These are phyloP conservation scores for Notarius quadriscutis DNA, from an alignment of 2,113 vertebrate genomes.

Conservation along the genomic window DNA sequence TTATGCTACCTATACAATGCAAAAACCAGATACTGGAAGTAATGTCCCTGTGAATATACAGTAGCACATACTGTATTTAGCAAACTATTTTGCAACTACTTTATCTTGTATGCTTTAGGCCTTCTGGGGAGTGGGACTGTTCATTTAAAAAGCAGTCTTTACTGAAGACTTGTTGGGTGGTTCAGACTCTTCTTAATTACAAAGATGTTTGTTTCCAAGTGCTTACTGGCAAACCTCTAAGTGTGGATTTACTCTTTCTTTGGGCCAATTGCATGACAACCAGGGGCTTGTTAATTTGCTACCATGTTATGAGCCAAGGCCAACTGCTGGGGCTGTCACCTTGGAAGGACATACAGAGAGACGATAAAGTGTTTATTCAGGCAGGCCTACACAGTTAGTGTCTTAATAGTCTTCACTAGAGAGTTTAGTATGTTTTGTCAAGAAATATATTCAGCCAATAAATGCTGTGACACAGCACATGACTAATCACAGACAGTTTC, in stretches of 20 bases:
- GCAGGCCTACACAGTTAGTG: neutral
- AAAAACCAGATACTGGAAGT: neutral
- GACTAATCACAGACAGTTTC: neutral
- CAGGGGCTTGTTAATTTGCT: constrained; percentile 68
- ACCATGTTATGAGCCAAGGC: constrained; percentile 61
- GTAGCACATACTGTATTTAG: neutral
- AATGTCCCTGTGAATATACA: neutral
- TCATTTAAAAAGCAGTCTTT: constrained; percentile 29
- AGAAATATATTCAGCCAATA: neutral
- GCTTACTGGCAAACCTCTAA: constrained; percentile 48
- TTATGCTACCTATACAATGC: neutral
- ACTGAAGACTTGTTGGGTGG: constrained; percentile 37
- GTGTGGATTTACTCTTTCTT: constrained; percentile 49
- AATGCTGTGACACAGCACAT: neutral
- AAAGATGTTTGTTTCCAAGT: constrained; percentile 50
- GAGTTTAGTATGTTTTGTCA: neutral
- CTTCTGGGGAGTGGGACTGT: neutral
- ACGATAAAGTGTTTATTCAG: constrained; percentile 52
- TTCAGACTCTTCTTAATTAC: constrained; percentile 51
- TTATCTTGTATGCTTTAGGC: neutral
- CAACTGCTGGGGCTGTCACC: constrained; percentile 61
- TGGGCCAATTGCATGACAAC: constrained; percentile 46
- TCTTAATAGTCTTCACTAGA: neutral
- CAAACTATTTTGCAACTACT: neutral
- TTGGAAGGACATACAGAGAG: constrained; percentile 64